Conservation (phyloP, 2,888 invertebrate species). For the Drosophila austrosaltans region DNA sequence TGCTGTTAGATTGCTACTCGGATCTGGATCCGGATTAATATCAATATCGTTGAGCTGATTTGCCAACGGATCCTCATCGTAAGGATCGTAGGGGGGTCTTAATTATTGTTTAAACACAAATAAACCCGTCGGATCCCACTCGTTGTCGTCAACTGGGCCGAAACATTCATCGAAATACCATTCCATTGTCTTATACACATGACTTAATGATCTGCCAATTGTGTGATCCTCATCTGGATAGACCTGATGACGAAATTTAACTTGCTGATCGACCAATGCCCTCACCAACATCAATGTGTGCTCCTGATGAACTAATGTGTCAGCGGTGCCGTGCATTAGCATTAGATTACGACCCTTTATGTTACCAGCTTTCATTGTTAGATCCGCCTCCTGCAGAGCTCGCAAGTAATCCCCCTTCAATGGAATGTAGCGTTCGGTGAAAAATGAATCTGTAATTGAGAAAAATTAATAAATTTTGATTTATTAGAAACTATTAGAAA, state of each 20-base stretch:
- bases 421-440: slow-evolving; percentile 95
- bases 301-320: slow-evolving; percentile 92
- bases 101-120: slow-evolving; percentile 84
- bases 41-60: slow-evolving; percentile 70
- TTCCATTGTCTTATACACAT: slow-evolving; percentile 93
- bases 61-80: slow-evolving; percentile 75
- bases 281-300: slow-evolving; percentile 93
- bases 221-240: slow-evolving; percentile 94
- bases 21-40: slow-evolving; percentile 48
- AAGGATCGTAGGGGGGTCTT: slow-evolving; percentile 76
- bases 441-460: slow-evolving; percentile 89
- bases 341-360: slow-evolving; percentile 88
- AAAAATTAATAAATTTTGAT: background rate
- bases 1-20: slow-evolving; percentile 36
- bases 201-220: slow-evolving; percentile 89
- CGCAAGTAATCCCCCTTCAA: slow-evolving; percentile 88
- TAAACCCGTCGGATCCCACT: slow-evolving; percentile 87
- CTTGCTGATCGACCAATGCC: slow-evolving; percentile 91
- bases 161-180: slow-evolving; percentile 94
- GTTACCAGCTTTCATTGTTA: slow-evolving; percentile 91
- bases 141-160: slow-evolving; percentile 88
- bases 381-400: slow-evolving; percentile 90
- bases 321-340: slow-evolving; percentile 92
- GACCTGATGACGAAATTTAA: slow-evolving; percentile 93
- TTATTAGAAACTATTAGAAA: background rate